These are phyloP conservation scores for Helicolenus hilgendorfi DNA, from an alignment of 2,797 vertebrate genomes.

Conservation along the genomic window DNA sequence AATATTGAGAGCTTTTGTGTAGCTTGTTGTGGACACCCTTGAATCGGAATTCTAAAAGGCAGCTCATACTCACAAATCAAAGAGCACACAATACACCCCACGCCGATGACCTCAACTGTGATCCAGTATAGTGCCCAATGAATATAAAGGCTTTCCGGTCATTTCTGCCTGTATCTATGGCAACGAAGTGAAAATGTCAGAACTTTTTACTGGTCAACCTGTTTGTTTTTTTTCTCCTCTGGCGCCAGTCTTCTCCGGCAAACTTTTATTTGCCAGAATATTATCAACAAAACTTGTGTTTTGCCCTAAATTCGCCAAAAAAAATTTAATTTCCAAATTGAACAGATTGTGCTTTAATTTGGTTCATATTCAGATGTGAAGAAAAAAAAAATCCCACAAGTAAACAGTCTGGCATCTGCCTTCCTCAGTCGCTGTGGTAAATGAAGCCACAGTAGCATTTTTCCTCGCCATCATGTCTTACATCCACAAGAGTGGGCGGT, in stretches of 20 bases:
- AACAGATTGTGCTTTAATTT: slow-evolving; percentile 9
- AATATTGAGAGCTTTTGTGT: background rate
- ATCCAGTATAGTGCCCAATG: background rate
- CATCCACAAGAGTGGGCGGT: slow-evolving; percentile 43
- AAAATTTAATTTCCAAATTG: background rate
- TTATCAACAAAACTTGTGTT: background rate
- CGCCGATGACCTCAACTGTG: background rate
- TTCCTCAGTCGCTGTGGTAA: background rate
- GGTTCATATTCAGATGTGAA: background rate
- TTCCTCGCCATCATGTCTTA: slow-evolving; percentile 5
- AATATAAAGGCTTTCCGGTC: background rate
- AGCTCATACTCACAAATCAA: too few species aligned
- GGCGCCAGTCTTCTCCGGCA: background rate
- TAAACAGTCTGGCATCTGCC: slow-evolving; percentile 3
- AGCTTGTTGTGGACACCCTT: background rate
- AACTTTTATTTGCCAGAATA: background rate
- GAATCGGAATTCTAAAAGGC: background rate
- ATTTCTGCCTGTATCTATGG: background rate
- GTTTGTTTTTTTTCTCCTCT: background rate
- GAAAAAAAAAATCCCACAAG: background rate
- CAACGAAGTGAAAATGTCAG: background rate
- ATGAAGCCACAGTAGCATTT: slow-evolving; percentile 10
- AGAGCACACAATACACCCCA: background rate
- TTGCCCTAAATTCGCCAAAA: background rate
- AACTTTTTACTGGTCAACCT: background rate